Base-by-base conservation (phyloP, 1,140 invertebrate genomes). In the Trichogramma pretiosum region DNA sequence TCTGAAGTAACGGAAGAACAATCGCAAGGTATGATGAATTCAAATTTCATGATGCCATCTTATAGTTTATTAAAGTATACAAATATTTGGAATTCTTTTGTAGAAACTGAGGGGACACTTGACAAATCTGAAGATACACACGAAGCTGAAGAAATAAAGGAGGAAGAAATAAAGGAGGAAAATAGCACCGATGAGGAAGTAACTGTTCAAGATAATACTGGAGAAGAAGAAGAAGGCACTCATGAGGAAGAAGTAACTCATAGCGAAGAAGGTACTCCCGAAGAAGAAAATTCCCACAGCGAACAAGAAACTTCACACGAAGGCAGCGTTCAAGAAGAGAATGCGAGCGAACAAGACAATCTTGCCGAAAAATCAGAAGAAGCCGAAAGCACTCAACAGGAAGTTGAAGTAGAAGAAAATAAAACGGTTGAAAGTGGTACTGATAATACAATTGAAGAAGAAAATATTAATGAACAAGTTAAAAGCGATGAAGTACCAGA, bases 141-240 rank as follows among this genome's bases (percentile, higher is more conserved):
- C 5, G 38, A 16, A n/a, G n/a, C n/a, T 10, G 34, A n/a, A 13
- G 13, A 5, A 2, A 35, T 19, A 18, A 26, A 13, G 5, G 33
- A 41, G 53, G 51, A 37, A 1, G 58, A 59, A 39, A 51, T 55
- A 14, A 56, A 59, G 17, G 63, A 65, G 23, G 28, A 48, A 39
- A 47, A 26, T 49, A 42, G 14, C 51, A 52, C 30, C 49, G 55
- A 40, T 48, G 49, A 46, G 10, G 50, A 33, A 13, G 45, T 47
- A 45, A 21, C 53, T 13, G n/a, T 28, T 0, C 30, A 53, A 26
- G 42, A 42, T 2, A 61, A 56, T 36, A 48, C 48, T 26, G 48
- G 54, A 62, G 67, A 65, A 58, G 56, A 57, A 46, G 62, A 62
- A 58, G 64, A 68, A 44, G 30, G 48, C n/a, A 48, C 22, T 17